Percentiles rank a stretch among this genome's conserved stretches.
Evolutionary conservation across 2,113 vertebrate species (phyloP).

Genomic region (Dromiciops gliroides): DNA sequence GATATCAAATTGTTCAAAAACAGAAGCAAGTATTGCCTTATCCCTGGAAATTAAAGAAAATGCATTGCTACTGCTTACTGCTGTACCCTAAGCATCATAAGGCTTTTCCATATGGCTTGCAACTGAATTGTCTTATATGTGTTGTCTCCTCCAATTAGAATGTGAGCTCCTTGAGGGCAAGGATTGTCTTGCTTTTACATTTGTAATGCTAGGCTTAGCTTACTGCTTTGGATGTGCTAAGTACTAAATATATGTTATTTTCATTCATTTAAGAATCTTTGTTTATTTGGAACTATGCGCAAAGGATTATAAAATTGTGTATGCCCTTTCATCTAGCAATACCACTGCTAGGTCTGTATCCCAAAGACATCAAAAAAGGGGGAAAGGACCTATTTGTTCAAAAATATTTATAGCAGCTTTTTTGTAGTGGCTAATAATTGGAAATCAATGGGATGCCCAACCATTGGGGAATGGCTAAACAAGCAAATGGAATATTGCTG

Average conservation of each 20-base stretch:
- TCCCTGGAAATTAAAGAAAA: neutral
- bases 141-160: neutral
- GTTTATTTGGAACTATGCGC: too few species aligned
- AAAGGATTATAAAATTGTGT: too few species aligned
- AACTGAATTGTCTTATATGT: neutral
- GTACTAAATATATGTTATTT: neutral
- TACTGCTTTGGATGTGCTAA: neutral
- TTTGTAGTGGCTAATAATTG: too few species aligned
- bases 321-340: too few species aligned
- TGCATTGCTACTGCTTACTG: neutral
- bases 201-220: neutral
- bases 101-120: neutral
- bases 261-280: neutral
- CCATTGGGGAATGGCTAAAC: too few species aligned
- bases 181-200: neutral
- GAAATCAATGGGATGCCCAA: too few species aligned
- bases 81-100: neutral
- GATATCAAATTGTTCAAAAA: neutral
- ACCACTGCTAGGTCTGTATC: too few species aligned
- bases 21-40: neutral
- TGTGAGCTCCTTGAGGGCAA: neutral
- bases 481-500: too few species aligned
- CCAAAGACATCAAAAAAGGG: too few species aligned
- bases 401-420: too few species aligned
- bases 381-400: too few species aligned